phyloP scores from a whole-genome alignment of 2,113 vertebrate genomes.

The Otocyon megalotis region DNA sequence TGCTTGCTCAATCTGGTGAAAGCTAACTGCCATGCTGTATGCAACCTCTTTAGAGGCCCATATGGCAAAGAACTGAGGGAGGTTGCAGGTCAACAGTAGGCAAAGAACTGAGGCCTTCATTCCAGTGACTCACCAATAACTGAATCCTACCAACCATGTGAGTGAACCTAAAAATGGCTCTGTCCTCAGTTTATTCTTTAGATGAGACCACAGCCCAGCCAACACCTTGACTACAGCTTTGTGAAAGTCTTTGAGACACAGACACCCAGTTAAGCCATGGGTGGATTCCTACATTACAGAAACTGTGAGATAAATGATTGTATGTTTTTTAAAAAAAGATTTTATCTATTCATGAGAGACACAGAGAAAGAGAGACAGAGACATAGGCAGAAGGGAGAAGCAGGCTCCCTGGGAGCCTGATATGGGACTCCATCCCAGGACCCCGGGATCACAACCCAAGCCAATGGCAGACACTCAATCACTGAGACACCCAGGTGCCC shows the following conservation, averaged over 20 bases:
- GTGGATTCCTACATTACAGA: background rate
- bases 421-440: too few species aligned
- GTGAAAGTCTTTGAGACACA: background rate
- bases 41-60: background rate
- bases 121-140: background rate
- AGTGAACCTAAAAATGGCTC: background rate
- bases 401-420: too few species aligned
- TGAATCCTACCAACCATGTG: background rate
- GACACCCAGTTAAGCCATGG: background rate
- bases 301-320: background rate
- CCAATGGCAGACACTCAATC: too few species aligned
- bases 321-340: too few species aligned
- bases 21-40: background rate
- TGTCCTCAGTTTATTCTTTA: background rate
- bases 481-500: too few species aligned
- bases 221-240: background rate
- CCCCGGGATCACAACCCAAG: too few species aligned
- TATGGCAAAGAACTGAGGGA: background rate
- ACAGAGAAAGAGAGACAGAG: too few species aligned
- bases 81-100: background rate
- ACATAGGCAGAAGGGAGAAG: too few species aligned
- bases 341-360: too few species aligned
- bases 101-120: background rate
- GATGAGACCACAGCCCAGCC: background rate
- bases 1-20: background rate